Percentiles rank a stretch among this genome's conserved stretches.
phyloP scores from a whole-genome alignment of 2,797 vertebrate genomes.

The Hephaestus fuliginosus region DNA sequence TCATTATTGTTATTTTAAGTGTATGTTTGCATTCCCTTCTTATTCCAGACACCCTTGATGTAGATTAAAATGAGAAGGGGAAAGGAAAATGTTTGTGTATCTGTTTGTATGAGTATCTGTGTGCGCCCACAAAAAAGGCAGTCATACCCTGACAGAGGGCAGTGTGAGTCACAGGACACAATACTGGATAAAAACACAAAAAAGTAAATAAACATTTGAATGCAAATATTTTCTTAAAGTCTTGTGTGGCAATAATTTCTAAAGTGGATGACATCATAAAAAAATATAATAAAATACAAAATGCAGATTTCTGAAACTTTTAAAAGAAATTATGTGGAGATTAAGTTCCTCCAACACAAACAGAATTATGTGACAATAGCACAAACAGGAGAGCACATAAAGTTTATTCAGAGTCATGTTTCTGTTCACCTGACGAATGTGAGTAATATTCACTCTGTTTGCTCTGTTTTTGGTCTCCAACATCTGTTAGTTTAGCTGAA shows the following conservation, averaged over 20 bases:
- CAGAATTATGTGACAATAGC: background rate
- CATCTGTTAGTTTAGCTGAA: background rate
- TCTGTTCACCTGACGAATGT: background rate
- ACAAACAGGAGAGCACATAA: background rate
- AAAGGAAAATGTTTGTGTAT: slow-evolving; percentile 45
- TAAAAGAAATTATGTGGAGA: background rate
- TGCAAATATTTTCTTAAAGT: background rate
- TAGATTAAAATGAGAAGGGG: slow-evolving; percentile 15
- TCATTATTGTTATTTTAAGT: slow-evolving; percentile 12
- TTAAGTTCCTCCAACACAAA: background rate
- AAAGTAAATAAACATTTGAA: background rate
- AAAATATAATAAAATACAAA: background rate
- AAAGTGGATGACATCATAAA: background rate
- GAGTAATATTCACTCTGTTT: background rate
- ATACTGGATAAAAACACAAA: background rate
- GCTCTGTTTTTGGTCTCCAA: slow-evolving; percentile 1
- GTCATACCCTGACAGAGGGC: slow-evolving; percentile 9
- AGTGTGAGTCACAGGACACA: slow-evolving; percentile 39
- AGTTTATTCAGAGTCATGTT: background rate
- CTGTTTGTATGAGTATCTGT: slow-evolving; percentile 14
- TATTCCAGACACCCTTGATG: slow-evolving; percentile 44
- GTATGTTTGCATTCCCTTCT: slow-evolving; percentile 31
- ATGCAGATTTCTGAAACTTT: background rate
- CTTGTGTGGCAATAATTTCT: background rate
- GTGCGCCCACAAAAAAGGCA: slow-evolving; percentile 20